Percentiles rank a stretch among this genome's conserved stretches.
Conservation (phyloP, 2,113 vertebrate species). For the Danio rerio region DNA sequence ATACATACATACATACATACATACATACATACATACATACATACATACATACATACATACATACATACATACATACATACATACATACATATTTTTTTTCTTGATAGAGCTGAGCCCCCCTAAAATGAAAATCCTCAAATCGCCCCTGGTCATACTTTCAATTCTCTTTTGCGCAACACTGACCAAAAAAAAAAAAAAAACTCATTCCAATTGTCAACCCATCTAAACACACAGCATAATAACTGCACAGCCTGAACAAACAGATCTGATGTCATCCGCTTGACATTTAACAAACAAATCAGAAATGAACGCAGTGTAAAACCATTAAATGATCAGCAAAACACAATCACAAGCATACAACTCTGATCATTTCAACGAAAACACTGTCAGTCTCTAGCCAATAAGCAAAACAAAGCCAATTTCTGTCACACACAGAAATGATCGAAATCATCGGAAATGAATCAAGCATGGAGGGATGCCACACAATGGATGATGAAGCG, state of each 20-base stretch:
- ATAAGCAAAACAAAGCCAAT: background rate
- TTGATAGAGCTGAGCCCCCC: too few species aligned
- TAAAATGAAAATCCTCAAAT: too few species aligned
- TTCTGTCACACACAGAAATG: background rate
- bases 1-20: too few species aligned
- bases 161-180: too few species aligned
- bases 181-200: too few species aligned
- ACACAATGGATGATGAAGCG: background rate
- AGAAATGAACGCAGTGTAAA: background rate
- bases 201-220: background rate
- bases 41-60: too few species aligned
- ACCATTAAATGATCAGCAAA: background rate
- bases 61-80: too few species aligned
- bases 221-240: background rate
- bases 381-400: background rate
- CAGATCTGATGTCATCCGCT: background rate
- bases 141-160: too few species aligned
- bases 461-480: background rate
- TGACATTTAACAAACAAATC: background rate
- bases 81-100: too few species aligned
- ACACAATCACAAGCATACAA: background rate
- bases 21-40: too few species aligned
- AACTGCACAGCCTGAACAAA: background rate
- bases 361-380: background rate
- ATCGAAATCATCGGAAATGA: slow-evolving; percentile 1